phyloP scores from a whole-genome alignment of 2,113 vertebrate genomes.

The Ancistrus triradiatus region DNA sequence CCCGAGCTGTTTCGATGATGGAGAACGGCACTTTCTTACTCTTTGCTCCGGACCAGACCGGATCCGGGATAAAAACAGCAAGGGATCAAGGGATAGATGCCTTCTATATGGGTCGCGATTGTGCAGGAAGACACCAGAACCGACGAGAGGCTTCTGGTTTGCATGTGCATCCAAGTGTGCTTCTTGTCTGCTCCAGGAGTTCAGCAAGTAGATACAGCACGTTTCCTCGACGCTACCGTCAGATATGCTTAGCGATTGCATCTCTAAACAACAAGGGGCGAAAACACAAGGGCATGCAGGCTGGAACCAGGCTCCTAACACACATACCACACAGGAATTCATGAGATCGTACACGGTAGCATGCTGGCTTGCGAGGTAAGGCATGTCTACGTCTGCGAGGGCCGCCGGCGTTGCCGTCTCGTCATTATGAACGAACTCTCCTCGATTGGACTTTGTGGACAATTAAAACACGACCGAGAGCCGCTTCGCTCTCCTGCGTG shows the following conservation, averaged over 20 bases:
- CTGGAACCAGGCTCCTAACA: constrained; percentile 9
- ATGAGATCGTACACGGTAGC: constrained; percentile 9
- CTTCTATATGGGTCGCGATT: not conserved
- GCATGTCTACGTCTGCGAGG: constrained; percentile 25
- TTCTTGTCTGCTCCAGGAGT: constrained; percentile 8
- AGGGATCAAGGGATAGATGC: too few relatives aligned
- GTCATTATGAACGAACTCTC: too few relatives aligned
- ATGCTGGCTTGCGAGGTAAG: constrained; percentile 24
- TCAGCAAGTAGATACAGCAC: constrained; percentile 23
- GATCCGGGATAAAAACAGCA: too few relatives aligned
- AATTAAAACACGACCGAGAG: too few relatives aligned
- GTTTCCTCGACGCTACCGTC: constrained; percentile 20
- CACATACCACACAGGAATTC: constrained; percentile 5
- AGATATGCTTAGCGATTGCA: constrained; percentile 19
- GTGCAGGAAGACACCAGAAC: not conserved
- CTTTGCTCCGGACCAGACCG: too few relatives aligned
- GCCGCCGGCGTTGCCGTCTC: not conserved
- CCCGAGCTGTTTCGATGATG: too few relatives aligned
- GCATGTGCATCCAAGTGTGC: constrained; percentile 3
- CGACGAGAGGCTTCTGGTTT: not conserved
- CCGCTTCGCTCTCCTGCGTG: not conserved
- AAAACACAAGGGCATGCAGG: constrained; percentile 31
- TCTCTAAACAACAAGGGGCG: constrained; percentile 7
- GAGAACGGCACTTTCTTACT: too few relatives aligned
- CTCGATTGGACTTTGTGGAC: too few relatives aligned